phyloP scores from a whole-genome alignment of 2,888 invertebrate species.

The Tinea pellionella region DNA sequence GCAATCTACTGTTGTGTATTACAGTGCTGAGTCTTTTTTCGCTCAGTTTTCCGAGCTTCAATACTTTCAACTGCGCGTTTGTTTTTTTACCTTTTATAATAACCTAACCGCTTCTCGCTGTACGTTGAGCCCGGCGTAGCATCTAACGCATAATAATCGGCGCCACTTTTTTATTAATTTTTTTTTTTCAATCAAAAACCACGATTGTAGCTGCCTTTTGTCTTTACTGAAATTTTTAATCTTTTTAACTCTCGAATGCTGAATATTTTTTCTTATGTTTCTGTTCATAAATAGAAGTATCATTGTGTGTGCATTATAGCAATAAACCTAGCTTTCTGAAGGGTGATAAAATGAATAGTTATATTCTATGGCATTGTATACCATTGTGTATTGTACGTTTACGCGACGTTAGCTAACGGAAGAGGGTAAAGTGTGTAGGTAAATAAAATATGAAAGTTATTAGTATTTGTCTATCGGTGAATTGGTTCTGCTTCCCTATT shows the following conservation, averaged over 20 bases:
- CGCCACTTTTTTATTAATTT: neutral
- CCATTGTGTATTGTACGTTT: neutral
- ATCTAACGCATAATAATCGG: neutral
- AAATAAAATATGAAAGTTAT: slow-evolving; percentile 13
- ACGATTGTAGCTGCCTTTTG: neutral
- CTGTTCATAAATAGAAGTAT: neutral
- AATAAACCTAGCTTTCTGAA: neutral
- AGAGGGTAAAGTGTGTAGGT: slow-evolving; percentile 9
- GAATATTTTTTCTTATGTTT: neutral
- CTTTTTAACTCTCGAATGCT: neutral
- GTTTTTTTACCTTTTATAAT: neutral
- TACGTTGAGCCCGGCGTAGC: neutral
- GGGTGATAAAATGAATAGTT: neutral
- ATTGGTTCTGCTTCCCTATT: neutral
- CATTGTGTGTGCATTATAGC: neutral
- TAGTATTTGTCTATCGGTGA: slow-evolving; percentile 7
- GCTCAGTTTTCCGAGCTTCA: neutral
- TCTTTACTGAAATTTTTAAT: neutral
- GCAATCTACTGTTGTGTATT: neutral
- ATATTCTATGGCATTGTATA: neutral
- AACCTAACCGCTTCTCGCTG: neutral
- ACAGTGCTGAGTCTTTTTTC: neutral
- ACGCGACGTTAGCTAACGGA: slow-evolving; percentile 6
- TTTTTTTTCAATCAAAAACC: neutral
- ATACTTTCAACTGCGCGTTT: neutral